Conservation (phyloP, 2,797 vertebrate species). For the Neosalanx taihuensis region DNA sequence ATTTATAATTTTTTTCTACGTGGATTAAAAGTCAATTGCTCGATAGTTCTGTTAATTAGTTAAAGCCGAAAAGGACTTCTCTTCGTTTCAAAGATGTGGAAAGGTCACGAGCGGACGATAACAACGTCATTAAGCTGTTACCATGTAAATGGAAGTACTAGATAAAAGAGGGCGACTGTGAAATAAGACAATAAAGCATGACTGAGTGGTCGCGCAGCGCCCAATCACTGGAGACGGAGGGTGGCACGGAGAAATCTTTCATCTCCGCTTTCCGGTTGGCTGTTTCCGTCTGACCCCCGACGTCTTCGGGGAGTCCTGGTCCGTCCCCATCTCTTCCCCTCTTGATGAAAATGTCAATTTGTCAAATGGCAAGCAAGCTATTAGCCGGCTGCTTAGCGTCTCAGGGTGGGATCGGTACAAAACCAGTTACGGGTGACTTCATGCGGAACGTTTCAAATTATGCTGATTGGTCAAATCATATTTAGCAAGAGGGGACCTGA, state of each 20-base stretch:
- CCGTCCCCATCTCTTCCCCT: conserved; percentile 20
- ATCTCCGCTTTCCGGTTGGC: conserved; percentile 10
- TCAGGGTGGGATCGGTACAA: conserved; percentile 44
- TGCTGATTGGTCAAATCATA: conserved; percentile 73
- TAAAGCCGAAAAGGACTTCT: neutral
- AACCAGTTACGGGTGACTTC: conserved; percentile 53
- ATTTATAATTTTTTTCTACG: too few species aligned
- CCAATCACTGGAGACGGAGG: neutral
- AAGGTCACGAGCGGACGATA: neutral
- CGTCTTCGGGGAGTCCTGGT: conserved; percentile 11
- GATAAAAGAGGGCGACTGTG: neutral
- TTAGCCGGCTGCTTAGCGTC: conserved; percentile 43
- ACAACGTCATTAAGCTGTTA: neutral
- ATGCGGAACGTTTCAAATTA: conserved; percentile 75
- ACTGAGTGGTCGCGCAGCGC: neutral
- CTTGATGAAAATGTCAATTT: conserved; percentile 60
- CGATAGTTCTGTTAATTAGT: neutral
- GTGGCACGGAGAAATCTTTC: conserved; percentile 7
- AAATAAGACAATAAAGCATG: neutral
- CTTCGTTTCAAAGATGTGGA: neutral
- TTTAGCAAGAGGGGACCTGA: conserved; percentile 53
- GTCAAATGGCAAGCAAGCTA: conserved; percentile 46
- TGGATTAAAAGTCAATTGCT: neutral
- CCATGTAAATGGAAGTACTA: neutral
- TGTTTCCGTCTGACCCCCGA: conserved; percentile 19